Evolutionary conservation across 1,140 invertebrate species (phyloP).

Genomic region (Drosophila equinoxialis): DNA sequence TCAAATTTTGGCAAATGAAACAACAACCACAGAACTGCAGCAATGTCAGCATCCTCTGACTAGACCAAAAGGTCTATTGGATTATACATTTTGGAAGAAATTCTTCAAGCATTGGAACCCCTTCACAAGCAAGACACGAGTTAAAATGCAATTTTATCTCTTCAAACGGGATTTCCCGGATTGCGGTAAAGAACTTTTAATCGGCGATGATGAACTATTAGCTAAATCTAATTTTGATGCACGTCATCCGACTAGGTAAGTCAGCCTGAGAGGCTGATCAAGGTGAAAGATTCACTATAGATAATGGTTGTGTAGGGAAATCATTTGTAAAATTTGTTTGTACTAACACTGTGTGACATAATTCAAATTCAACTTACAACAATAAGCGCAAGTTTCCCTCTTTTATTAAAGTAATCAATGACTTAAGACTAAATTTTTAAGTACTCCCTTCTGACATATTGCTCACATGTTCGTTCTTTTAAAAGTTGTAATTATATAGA

Average conservation of each 20-base stretch:
- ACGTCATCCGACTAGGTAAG: slow-evolving; percentile 75
- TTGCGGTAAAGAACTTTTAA: slow-evolving; percentile 68
- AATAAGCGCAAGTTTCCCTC: neutral
- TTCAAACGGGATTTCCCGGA: slow-evolving; percentile 76
- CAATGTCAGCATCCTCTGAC: slow-evolving; percentile 67
- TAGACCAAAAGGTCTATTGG: slow-evolving; percentile 57
- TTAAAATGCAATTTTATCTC: slow-evolving; percentile 77
- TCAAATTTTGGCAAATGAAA: slow-evolving; percentile 3
- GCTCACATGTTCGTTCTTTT: no score
- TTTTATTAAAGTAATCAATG: no score
- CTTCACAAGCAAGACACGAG: slow-evolving; percentile 53
- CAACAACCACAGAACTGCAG: slow-evolving; percentile 12
- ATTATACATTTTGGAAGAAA: slow-evolving; percentile 72
- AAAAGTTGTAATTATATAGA: no score
- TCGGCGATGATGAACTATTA: slow-evolving; percentile 63
- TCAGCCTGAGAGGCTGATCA: neutral
- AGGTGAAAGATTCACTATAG: neutral
- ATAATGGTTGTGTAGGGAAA: neutral
- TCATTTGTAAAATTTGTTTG: neutral
- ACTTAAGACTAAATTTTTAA: no score
- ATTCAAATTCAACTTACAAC: neutral
- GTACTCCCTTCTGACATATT: no score
- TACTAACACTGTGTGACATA: neutral
- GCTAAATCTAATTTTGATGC: slow-evolving; percentile 70
- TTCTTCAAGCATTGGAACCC: slow-evolving; percentile 75